Base-by-base conservation (phyloP, 2,888 invertebrate species). In the Xylota sylvarum region DNA sequence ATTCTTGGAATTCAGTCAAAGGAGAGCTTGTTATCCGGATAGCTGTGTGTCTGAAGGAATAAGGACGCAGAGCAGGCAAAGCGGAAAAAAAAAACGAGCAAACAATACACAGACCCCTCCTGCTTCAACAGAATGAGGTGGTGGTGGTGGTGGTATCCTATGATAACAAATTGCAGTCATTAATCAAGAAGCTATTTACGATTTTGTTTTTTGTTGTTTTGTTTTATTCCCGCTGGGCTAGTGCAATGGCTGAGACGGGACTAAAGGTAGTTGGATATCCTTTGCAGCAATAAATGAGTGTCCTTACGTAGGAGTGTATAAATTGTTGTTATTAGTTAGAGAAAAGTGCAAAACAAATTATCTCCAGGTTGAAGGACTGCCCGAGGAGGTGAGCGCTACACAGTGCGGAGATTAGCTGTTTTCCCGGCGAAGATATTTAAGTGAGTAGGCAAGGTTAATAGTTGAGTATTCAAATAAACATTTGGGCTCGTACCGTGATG, bases 121-220 rank as follows among this genome's bases (percentile, higher is more conserved):
- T 55, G 19, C 40, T 73, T 7, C 46, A 12, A 19, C n/a, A 55
- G 40, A 55, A 23, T 23, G 3, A 23, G 23, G 23, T 37, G 40
- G 14, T 55, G 35, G 70, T 55, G n/a, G n/a, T n/a, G n/a, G n/a
- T n/a, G n/a, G 14, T 76, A 72, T 64, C 46, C 81, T 81, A 72
- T 65, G 70, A 80, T 76, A 85, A 85, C 76, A 85, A 85, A 85
- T 85, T 80, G 85, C 85, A 85, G 81, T 76, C 85, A 85, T 85
- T 85, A 80, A 85, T 85, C 85, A 85, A 81, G 81, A 43, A 85
- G 85, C 85, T 85, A 85, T 81, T 85, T 85, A 85, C 73, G 74
- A 67, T 74, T 56, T 80, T 50, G 30, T 55, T 64, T 23, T 67
- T 14, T 60, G 35, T 43, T 52, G 35, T 43, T 52, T 62, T 48